Base-by-base conservation (phyloP, 1,140 invertebrate species). In the Caenorhabditis briggsae region DNA sequence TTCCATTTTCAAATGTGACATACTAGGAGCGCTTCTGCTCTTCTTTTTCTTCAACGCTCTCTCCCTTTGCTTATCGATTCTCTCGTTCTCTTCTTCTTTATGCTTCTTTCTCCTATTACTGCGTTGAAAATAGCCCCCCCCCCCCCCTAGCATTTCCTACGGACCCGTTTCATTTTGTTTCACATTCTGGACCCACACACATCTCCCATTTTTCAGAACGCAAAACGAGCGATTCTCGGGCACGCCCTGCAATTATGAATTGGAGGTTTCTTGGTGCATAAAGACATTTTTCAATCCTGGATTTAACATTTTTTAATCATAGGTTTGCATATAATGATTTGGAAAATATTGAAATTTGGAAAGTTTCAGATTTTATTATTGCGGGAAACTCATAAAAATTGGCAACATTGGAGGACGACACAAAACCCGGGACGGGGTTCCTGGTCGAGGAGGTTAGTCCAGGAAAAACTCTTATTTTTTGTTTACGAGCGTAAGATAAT, bases 61-160 rank as follows among this genome's bases (percentile, higher is more conserved):
- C 56, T 58, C 20, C 5, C 61, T 20, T 14, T 33, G 61, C 46
- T 78, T 78, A 78, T 78, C 70, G 70, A 78, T 78, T 50, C 70
- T 78, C 70, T 41, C 33, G 33, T 33, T 33, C 33, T 50, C 41
- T 48, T 11, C 70, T n/a, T 78, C 70, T 41, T 12, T 78, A 33
- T 33, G 33, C 33, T 33, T 33, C 33, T 33, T 53, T 12, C 46
- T 20, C 33, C 46, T 8, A 78, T 23, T 50, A 53, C 46, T 78
- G 18, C 65, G 41, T 16, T 53, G 43, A 20, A 18, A 74, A 46
- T 74, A 48, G 65, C 70, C 70, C 18, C 70, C 33, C 33, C 3
- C 43, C 70, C 70, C 18, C 70, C 33, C 33, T 33, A 50, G 14
- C 46, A 78, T 78, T 78, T 78, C 23, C 70, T 9, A 18, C 43